Evolutionary conservation across 2,797 vertebrate genomes (phyloP).

Genomic region (Perdix hodgsoniae): DNA sequence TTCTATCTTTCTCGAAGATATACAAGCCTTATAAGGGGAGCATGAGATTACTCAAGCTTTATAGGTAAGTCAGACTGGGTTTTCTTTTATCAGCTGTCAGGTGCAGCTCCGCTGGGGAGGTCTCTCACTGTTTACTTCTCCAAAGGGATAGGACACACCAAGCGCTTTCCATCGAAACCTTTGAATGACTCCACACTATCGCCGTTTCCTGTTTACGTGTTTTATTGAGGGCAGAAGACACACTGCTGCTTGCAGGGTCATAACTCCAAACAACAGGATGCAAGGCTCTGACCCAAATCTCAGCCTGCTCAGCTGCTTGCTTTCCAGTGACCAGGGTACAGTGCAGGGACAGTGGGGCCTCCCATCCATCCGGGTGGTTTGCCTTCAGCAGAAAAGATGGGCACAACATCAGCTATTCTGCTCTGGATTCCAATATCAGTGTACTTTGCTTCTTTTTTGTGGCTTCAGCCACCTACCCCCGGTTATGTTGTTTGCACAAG

Average conservation of each 20-base stretch:
- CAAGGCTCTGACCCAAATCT: background rate
- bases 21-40: background rate
- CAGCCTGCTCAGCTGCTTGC: too few species aligned
- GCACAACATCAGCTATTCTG: background rate
- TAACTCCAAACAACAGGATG: background rate
- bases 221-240: background rate
- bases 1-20: background rate
- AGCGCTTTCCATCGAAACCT: background rate
- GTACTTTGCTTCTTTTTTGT: background rate
- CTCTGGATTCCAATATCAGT: conserved; percentile 49
- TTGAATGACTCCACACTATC: background rate
- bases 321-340: background rate
- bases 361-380: rapidly evolving
- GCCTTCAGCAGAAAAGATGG: background rate
- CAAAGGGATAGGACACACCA: background rate
- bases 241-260: background rate
- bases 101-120: background rate
- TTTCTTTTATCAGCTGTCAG: background rate
- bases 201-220: background rate
- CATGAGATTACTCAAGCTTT: background rate
- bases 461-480: conserved; percentile 3
- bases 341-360: background rate
- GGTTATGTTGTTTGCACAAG: background rate
- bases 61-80: background rate
- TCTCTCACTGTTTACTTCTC: background rate